Conservation (phyloP, 2,888 invertebrate genomes). For the Leptopilina drosophilae region DNA sequence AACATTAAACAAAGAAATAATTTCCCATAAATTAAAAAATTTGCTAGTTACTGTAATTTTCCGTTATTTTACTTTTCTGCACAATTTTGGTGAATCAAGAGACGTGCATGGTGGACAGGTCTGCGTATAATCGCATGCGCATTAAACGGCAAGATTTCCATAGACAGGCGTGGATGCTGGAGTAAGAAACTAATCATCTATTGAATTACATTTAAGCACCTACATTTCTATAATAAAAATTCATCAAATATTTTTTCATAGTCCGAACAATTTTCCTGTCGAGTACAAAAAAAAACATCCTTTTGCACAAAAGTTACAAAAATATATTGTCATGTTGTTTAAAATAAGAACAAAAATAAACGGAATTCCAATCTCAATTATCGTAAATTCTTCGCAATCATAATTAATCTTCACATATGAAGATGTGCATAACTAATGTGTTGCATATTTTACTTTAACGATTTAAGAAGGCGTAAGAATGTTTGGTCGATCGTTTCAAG, state of each 20-base stretch:
- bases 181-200: conserved; percentile 37
- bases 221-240: background rate
- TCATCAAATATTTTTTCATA: too few species aligned
- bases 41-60: too few species aligned
- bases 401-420: background rate
- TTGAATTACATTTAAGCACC: background rate
- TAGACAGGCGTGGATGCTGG: conserved; percentile 58
- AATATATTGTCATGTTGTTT: too few species aligned
- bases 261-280: too few species aligned
- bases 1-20: too few species aligned
- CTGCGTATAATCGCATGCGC: conserved; percentile 52
- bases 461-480: conserved; percentile 20
- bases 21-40: too few species aligned
- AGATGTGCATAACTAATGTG: background rate
- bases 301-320: too few species aligned
- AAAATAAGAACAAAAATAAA: too few species aligned
- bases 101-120: background rate
- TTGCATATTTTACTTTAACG: conserved; percentile 9
- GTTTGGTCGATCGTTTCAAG: conserved; percentile 19
- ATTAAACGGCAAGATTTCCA: conserved; percentile 50
- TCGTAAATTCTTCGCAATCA: too few species aligned
- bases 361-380: too few species aligned
- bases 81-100: background rate
- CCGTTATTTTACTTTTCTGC: too few species aligned
- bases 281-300: too few species aligned